A percentile compares a stretch with the other conserved stretches of the same genome.
These are phyloP conservation scores for Tonatia bakeri DNA, from an alignment of 2,113 vertebrate species.

Conservation along the genomic window DNA sequence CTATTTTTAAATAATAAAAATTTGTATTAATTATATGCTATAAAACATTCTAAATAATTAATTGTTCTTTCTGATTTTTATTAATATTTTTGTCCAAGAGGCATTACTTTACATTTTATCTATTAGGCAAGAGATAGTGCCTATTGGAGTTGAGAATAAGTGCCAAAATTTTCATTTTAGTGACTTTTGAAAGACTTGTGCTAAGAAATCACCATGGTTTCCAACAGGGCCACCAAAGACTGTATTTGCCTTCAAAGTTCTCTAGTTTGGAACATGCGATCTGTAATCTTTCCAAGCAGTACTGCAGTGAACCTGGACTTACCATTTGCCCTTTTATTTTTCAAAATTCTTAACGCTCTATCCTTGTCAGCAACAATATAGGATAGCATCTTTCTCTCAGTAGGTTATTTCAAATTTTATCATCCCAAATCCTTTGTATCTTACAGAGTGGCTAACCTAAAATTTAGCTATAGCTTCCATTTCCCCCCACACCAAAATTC, in stretches of 20 bases:
- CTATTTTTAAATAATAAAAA: background rate
- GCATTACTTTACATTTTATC: background rate
- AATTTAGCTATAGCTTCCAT: background rate
- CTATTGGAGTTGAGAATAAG: background rate
- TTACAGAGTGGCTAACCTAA: background rate
- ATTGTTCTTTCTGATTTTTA: background rate
- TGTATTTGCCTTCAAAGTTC: background rate
- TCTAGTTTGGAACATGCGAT: background rate
- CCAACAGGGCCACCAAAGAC: background rate
- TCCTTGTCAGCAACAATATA: background rate
- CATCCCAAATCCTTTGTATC: background rate
- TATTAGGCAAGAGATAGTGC: background rate
- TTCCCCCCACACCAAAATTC: background rate
- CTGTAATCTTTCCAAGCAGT: background rate
- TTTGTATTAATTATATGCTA: background rate
- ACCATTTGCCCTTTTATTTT: background rate
- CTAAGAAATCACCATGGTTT: background rate
- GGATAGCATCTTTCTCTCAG: background rate
- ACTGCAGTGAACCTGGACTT: background rate
- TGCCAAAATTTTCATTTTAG: background rate
- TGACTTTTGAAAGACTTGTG: background rate
- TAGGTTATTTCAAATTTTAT: background rate
- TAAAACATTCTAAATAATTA: background rate
- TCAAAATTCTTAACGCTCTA: background rate
- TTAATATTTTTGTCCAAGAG: background rate